These are phyloP conservation scores for Pseudomyrmex cubaensis DNA, from an alignment of 1,140 invertebrate genomes.

Conservation along the genomic window DNA sequence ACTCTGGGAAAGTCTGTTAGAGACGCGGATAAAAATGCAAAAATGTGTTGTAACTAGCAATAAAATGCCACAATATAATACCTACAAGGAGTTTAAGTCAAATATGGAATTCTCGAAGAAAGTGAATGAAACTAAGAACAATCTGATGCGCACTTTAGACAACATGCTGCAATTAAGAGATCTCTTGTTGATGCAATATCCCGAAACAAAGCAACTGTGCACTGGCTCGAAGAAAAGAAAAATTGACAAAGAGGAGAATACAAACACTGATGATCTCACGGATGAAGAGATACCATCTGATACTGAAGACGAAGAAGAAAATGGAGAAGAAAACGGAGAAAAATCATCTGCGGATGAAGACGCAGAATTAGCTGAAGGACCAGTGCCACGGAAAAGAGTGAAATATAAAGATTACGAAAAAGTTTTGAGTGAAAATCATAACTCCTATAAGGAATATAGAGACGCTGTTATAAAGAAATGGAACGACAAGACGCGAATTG, in stretches of 20 bases:
- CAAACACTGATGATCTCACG: slow-evolving; percentile 79
- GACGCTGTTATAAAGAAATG: slow-evolving; percentile 94
- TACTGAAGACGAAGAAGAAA: slow-evolving; percentile 84
- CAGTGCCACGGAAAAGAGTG: slow-evolving; percentile 85
- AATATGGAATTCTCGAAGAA: slow-evolving; percentile 86
- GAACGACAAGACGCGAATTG: slow-evolving; percentile 94
- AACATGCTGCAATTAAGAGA: slow-evolving; percentile 88
- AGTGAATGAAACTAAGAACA: slow-evolving; percentile 84
- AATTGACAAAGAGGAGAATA: slow-evolving; percentile 55
- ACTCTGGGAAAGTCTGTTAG: slow-evolving; percentile 93
- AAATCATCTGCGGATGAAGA: slow-evolving; percentile 81
- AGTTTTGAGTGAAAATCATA: slow-evolving; percentile 87
- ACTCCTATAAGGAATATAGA: slow-evolving; percentile 90
- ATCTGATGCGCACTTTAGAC: slow-evolving; percentile 87
- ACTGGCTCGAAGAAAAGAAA: slow-evolving; percentile 70
- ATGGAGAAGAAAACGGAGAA: slow-evolving; percentile 80
- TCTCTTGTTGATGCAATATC: slow-evolving; percentile 87
- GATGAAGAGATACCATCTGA: slow-evolving; percentile 85
- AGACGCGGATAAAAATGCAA: slow-evolving; percentile 94
- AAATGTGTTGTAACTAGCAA: slow-evolving; percentile 91
- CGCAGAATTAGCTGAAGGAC: slow-evolving; percentile 77
- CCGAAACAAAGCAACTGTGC: slow-evolving; percentile 87
- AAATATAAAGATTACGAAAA: slow-evolving; percentile 88
- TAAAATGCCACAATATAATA: slow-evolving; percentile 89
- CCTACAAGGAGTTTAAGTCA: slow-evolving; percentile 84